Evolutionary conservation across 2,797 vertebrate species (phyloP).

Genomic region (Microctenopoma steveboyesi): DNA sequence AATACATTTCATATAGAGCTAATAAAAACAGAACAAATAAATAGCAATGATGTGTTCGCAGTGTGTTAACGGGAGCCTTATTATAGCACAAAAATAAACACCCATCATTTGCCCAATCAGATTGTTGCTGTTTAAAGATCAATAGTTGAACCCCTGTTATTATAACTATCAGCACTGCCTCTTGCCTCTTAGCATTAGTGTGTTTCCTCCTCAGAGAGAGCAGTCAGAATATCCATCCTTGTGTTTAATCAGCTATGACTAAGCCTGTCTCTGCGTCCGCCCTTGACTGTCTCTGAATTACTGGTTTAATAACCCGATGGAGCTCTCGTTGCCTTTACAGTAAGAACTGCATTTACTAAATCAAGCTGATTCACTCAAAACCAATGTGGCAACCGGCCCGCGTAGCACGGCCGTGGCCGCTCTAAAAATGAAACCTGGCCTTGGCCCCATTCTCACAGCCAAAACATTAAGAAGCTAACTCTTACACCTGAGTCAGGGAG

Average conservation of each 20-base stretch:
- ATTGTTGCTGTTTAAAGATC: conserved; percentile 40
- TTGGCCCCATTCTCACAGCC: conserved; percentile 23
- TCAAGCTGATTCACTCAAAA: conserved; percentile 53
- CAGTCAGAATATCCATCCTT: conserved; percentile 57
- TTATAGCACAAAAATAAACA: conserved; percentile 36
- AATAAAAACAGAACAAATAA: no score
- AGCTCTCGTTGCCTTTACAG: conserved; percentile 51
- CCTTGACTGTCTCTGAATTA: conserved; percentile 50
- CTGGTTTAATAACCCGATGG: conserved; percentile 60
- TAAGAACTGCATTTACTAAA: conserved; percentile 51
- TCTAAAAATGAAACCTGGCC: conserved; percentile 20
- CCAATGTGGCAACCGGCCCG: conserved; percentile 51
- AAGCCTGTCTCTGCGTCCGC: conserved; percentile 50
- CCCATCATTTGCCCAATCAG: conserved; percentile 35
- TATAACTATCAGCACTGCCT: conserved; percentile 31
- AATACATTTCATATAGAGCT: background rate
- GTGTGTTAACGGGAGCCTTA: conserved; percentile 10
- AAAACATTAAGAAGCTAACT: conserved; percentile 31
- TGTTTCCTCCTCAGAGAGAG: conserved; percentile 42
- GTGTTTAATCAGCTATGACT: conserved; percentile 64
- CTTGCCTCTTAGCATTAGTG: conserved; percentile 25
- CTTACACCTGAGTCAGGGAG: conserved; percentile 57
- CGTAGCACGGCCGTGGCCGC: background rate
- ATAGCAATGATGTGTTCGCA: background rate
- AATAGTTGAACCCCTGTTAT: conserved; percentile 49